phyloP scores from a whole-genome alignment of 2,797 vertebrate genomes.

The Diplodus puntazzo region DNA sequence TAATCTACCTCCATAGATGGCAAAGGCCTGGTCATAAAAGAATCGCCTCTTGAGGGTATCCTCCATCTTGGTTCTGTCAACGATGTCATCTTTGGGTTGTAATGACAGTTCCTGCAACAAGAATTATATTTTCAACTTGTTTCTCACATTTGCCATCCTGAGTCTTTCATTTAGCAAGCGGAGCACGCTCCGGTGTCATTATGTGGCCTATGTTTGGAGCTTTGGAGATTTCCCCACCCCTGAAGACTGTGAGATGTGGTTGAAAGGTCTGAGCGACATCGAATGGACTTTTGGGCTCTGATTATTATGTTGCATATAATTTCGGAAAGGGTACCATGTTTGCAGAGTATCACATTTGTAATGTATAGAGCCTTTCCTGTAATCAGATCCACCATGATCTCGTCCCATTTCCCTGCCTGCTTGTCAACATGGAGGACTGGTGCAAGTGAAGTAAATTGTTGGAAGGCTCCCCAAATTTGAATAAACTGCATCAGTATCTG shows the following conservation, averaged over 20 bases:
- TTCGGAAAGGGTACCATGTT: neutral
- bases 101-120: slow-evolving; percentile 91
- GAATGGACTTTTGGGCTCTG: neutral
- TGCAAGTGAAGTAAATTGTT: neutral
- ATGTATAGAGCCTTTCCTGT: neutral
- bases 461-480: neutral
- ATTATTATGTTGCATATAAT: neutral
- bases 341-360: neutral
- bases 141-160: neutral
- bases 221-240: too few species aligned
- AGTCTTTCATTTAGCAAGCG: neutral
- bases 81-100: slow-evolving; percentile 96
- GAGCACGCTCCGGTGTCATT: neutral
- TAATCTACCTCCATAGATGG: slow-evolving; percentile 95
- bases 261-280: neutral
- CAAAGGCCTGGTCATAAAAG: slow-evolving; percentile 99
- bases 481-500: neutral
- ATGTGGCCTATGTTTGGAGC: neutral
- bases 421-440: neutral
- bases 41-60: slow-evolving; percentile 97
- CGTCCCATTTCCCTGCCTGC: neutral
- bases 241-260: neutral
- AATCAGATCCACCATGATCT: neutral
- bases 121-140: neutral
- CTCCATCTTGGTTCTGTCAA: slow-evolving; percentile 98